phyloP scores from a whole-genome alignment of 2,797 vertebrate genomes.

The Hypotaenidia philippensis region DNA sequence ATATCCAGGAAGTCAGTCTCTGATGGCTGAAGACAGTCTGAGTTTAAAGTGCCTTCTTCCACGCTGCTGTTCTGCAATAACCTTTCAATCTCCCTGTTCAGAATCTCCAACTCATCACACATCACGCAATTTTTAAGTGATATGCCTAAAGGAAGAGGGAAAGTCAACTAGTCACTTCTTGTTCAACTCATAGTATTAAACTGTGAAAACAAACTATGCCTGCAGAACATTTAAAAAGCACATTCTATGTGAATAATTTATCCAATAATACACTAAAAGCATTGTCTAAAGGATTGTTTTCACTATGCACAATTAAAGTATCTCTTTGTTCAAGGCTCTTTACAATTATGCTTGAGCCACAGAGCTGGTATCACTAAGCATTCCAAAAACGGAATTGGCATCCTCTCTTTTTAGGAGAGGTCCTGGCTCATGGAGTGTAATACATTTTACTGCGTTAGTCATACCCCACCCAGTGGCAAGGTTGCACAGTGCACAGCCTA shows the following conservation, averaged over 20 bases:
- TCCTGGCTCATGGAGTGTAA: rapidly evolving
- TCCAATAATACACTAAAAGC: background rate
- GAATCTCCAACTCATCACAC: constrained; percentile 64
- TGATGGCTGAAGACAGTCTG: constrained; percentile 56
- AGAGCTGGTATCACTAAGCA: background rate
- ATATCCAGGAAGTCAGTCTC: background rate
- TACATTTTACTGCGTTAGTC: background rate
- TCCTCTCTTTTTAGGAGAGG: background rate
- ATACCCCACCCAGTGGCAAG: background rate
- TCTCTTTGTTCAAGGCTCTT: background rate
- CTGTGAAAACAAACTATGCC: background rate
- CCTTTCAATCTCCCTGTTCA: constrained; percentile 59
- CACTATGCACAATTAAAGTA: background rate
- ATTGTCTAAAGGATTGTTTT: background rate
- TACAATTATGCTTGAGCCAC: rapidly evolving
- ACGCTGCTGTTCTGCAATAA: background rate
- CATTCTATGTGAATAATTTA: background rate
- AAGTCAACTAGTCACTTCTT: constrained; percentile 25
- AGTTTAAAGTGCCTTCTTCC: constrained; percentile 34
- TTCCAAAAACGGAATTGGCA: background rate
- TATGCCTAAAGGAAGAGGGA: constrained; percentile 21
- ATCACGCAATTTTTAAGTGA: constrained; percentile 38
- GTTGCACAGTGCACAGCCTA: background rate
- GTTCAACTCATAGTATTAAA: background rate
- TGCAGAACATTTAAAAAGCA: background rate